Evolutionary conservation across 2,797 vertebrate genomes (phyloP).

Genomic region (Hylomyscus alleni): DNA sequence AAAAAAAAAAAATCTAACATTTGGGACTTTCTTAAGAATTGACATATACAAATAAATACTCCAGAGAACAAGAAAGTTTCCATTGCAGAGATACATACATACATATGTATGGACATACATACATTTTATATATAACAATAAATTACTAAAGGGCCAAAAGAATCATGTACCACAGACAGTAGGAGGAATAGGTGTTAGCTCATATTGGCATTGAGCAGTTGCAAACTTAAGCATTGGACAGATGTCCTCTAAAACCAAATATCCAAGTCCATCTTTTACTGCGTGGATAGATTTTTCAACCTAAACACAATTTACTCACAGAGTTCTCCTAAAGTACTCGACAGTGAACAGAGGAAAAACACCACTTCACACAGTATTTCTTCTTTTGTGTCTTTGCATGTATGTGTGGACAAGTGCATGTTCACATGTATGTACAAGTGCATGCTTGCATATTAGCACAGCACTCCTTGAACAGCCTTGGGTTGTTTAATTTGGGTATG

Average conservation of each 20-base stretch:
- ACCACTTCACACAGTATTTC: background rate
- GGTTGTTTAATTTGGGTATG: slow-evolving; percentile 22
- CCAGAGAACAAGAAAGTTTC: background rate
- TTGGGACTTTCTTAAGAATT: slow-evolving; percentile 47
- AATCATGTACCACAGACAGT: slow-evolving; percentile 69
- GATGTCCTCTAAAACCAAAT: slow-evolving; percentile 54
- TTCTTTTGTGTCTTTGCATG: background rate
- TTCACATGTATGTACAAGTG: background rate
- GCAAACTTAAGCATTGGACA: slow-evolving; percentile 57
- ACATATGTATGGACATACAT: background rate
- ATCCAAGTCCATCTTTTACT: background rate
- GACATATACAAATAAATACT: slow-evolving; percentile 1
- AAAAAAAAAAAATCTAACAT: background rate
- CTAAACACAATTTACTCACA: background rate
- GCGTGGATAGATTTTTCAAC: slow-evolving; percentile 23
- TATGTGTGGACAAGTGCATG: background rate
- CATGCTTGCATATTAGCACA: background rate
- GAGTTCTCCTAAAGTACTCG: background rate
- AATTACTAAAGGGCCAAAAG: slow-evolving; percentile 73
- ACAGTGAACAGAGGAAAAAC: background rate
- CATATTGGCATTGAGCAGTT: slow-evolving; percentile 25
- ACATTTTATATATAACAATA: slow-evolving; percentile 50
- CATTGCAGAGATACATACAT: slow-evolving; percentile 8
- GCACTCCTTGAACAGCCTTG: background rate
- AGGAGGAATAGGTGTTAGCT: slow-evolving; percentile 73